phyloP scores from a whole-genome alignment of 2,888 invertebrate genomes.

The Barypeithes pellucidus region DNA sequence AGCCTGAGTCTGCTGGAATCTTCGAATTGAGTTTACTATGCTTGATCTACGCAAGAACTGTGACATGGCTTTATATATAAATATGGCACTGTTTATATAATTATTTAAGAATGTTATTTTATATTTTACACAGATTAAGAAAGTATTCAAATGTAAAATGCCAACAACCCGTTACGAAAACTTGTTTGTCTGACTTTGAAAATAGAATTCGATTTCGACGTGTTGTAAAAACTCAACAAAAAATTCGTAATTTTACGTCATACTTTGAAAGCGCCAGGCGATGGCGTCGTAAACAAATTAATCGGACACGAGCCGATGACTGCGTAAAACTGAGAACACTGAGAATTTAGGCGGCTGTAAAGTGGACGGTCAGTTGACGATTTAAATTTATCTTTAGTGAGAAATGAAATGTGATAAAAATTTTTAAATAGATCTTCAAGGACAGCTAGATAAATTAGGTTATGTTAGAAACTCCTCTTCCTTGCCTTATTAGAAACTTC shows the following conservation, averaged over 20 bases:
- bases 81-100: no score
- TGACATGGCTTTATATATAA: conserved; percentile 32
- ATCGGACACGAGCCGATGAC: conserved; percentile 15
- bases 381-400: neutral
- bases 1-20: conserved; percentile 63
- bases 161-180: conserved; percentile 15
- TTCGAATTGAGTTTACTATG: conserved; percentile 35
- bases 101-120: neutral
- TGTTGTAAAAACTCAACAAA: conserved; percentile 20
- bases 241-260: conserved; percentile 36
- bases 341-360: conserved; percentile 7
- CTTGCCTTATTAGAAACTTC: no score
- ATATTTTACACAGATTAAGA: neutral
- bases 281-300: conserved; percentile 28
- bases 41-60: conserved; percentile 38
- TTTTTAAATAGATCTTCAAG: conserved; percentile 1
- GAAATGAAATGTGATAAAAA: conserved; percentile 3
- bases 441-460: conserved; percentile 3
- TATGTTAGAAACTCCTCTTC: neutral
- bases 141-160: neutral
- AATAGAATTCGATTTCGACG: conserved; percentile 22
- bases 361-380: neutral
- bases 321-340: conserved; percentile 28
- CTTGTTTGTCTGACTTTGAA: conserved; percentile 23
- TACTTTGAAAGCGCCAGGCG: conserved; percentile 36